Evolutionary conservation across 2,888 invertebrate species (phyloP).

Genomic region (Empis stercorea): DNA sequence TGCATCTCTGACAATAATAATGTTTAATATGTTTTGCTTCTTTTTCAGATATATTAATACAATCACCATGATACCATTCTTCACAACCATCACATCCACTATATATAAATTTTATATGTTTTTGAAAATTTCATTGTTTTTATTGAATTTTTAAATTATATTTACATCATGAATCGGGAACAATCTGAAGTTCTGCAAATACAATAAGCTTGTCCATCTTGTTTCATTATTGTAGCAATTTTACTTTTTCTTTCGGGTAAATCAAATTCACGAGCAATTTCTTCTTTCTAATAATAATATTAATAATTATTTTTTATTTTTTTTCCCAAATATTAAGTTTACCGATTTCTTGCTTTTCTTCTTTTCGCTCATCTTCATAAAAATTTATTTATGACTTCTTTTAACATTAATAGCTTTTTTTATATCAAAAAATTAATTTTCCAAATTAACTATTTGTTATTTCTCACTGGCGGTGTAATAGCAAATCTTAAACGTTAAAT

Average conservation of each 20-base stretch:
- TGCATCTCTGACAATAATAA: conserved; percentile 80
- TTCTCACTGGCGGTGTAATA: no score
- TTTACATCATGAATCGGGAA: conserved; percentile 91
- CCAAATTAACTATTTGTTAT: no score
- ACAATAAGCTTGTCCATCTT: conserved; percentile 88
- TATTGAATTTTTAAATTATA: conserved; percentile 10
- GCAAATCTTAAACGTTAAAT: no score
- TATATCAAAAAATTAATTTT: no score
- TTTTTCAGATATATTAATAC: conserved; percentile 86
- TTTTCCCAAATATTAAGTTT: conserved; percentile 9
- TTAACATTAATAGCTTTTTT: no score
- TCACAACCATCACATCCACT: conserved; percentile 95
- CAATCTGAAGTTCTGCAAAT: conserved; percentile 90
- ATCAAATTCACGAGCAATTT: conserved; percentile 80
- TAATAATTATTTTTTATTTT: neutral
- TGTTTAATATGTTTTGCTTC: conserved; percentile 88
- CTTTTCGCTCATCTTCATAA: conserved; percentile 26
- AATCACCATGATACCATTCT: conserved; percentile 98
- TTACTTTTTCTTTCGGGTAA: conserved; percentile 82
- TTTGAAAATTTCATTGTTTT: no score
- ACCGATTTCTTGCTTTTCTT: conserved; percentile 30
- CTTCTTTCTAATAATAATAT: conserved; percentile 46
- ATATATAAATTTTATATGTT: no score
- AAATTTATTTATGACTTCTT: no score
- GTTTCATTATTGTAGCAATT: conserved; percentile 73